A percentile compares a stretch with the other conserved stretches of the same genome.
These are phyloP conservation scores for Epinotia brunnichana DNA, from an alignment of 2,888 invertebrate species.

Conservation along the genomic window DNA sequence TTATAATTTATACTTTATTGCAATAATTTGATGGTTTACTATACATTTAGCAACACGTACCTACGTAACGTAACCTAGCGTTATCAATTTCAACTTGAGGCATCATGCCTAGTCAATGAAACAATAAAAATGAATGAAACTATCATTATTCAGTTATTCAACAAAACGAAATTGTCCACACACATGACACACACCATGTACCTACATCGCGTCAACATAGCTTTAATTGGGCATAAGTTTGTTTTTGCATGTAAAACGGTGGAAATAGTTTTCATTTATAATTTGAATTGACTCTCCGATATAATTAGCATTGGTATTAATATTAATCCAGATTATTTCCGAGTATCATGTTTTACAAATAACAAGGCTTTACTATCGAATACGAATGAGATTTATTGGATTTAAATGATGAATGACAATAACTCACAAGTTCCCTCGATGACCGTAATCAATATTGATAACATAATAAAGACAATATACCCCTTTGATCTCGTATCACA, in stretches of 20 bases:
- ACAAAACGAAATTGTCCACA: too few relatives aligned
- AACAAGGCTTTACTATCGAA: conserved; percentile 11
- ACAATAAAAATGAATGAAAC: too few relatives aligned
- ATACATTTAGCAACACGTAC: too few relatives aligned
- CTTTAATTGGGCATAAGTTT: neutral
- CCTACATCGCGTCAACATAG: neutral
- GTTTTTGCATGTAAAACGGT: neutral
- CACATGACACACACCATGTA: too few relatives aligned
- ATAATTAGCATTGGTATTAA: neutral
- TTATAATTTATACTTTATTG: too few relatives aligned
- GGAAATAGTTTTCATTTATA: neutral
- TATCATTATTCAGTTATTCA: too few relatives aligned
- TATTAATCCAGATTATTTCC: neutral
- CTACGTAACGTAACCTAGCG: too few relatives aligned
- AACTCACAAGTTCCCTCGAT: conserved; percentile 38
- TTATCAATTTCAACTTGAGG: too few relatives aligned
- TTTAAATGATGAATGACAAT: conserved; percentile 38
- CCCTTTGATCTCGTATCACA: neutral
- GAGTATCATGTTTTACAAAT: conserved; percentile 14
- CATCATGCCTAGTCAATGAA: too few relatives aligned
- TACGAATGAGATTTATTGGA: conserved; percentile 26
- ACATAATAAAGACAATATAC: conserved; percentile 8
- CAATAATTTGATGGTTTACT: too few relatives aligned
- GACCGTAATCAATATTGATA: conserved; percentile 42
- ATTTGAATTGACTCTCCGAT: neutral